Conservation (phyloP, 2,113 vertebrate species). For the Salminus brasiliensis region DNA sequence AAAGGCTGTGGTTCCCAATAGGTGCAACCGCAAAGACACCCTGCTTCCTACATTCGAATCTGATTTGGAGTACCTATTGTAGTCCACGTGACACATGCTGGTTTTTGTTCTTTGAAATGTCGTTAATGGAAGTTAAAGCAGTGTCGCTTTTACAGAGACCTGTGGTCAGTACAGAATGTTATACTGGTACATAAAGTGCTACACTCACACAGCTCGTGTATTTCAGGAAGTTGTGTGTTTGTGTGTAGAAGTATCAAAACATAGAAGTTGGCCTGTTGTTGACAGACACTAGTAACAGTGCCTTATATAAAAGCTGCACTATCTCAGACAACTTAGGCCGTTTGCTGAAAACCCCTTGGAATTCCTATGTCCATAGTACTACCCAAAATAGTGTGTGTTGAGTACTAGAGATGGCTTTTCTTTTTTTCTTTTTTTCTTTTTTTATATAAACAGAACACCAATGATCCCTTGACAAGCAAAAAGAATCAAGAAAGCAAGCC, state of each 20-base stretch:
- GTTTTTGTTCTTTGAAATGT: conserved; percentile 11
- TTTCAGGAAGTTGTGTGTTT: not conserved
- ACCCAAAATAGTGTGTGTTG: not conserved
- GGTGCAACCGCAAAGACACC: not conserved
- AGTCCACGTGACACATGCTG: not conserved
- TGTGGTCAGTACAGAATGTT: not conserved
- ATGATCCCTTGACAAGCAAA: conserved; percentile 51
- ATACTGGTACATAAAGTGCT: conserved; percentile 5
- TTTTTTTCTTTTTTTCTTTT: not conserved
- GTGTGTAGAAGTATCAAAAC: not conserved
- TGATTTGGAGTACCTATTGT: not conserved
- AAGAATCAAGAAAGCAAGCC: conserved; percentile 57
- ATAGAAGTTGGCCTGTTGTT: conserved; percentile 61
- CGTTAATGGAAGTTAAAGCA: not conserved
- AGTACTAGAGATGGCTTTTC: conserved; percentile 46
- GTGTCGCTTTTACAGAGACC: not conserved
- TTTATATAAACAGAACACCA: conserved; percentile 37
- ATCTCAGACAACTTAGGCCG: conserved; percentile 58
- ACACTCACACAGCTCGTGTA: conserved; percentile 3
- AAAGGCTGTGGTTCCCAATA: not conserved
- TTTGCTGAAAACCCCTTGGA: conserved; percentile 43
- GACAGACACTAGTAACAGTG: conserved; percentile 73
- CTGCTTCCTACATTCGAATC: not conserved
- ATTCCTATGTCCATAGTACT: conserved; percentile 15
- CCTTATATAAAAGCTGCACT: conserved; percentile 72